Base-by-base conservation (phyloP, 2,888 invertebrate genomes). In the Yponomeuta cagnagella region DNA sequence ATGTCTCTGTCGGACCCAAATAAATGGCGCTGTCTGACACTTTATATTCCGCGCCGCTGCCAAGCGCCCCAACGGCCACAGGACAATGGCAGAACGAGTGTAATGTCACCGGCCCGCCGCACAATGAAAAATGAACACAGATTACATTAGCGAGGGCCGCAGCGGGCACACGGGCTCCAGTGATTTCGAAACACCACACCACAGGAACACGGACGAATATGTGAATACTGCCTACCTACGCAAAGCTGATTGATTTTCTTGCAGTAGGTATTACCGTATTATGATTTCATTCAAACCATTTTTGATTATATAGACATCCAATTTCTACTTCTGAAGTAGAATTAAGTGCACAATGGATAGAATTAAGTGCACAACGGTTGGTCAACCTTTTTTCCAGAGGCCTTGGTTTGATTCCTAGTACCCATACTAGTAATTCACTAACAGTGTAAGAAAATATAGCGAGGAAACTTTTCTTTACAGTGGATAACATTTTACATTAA, bases 31-130 rank as follows among this genome's bases (percentile, higher is more conserved):
- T 15, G 52, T 64, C 64, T 31, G 64, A 76, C 78, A 75, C 76
- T 77, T 77, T 76, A 79, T 77, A 83, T 83, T 82, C 80, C 74
- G 74, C 75, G 75, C 75, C 78, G 79, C 82, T 82, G 82, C 76
- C 70, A 70, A 70, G 43, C 43, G 63, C 15, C 37, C 43, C 52
- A 58, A 23, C 10, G 43, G 58, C 48, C 52, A 9, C 48, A 75
- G 77, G 77, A 82, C 83, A 84, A 82, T 80, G 78, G 78, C 70
- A 71, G 76, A 77, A 81, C 67, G 68, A 70, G 71, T 70, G 73
- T 65, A 70, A 71, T 71, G 68, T 71, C 71, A 70, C 2, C 70
- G 72, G 71, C 37, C 63, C 69, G 58, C 68, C 70, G 43, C 70
- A 58, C 69, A 69, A 71, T 74, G 73, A 74, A 71, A 72, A 72